phyloP scores from a whole-genome alignment of 2,113 vertebrate genomes.

The Zosterops pallidus region DNA sequence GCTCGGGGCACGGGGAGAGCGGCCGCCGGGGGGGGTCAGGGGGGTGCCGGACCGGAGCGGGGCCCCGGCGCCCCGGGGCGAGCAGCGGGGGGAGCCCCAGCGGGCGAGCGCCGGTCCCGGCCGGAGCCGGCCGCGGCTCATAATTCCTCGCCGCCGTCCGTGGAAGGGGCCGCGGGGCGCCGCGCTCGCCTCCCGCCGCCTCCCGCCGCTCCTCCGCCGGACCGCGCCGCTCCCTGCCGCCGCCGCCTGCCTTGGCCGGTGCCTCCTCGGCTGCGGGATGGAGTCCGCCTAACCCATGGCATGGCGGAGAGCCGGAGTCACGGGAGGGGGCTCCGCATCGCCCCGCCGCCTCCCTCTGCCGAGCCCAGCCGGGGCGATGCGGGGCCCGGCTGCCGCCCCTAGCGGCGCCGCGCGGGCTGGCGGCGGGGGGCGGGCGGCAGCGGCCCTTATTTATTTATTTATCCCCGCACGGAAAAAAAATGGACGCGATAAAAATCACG shows the following conservation, averaged over 20 bases:
- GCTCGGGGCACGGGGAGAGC: neutral
- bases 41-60: neutral
- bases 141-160: conserved; percentile 19
- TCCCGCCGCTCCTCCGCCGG: neutral
- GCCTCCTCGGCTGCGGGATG: neutral
- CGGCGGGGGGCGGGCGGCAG: neutral
- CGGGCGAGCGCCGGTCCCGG: conserved; percentile 15
- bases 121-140: conserved; percentile 25
- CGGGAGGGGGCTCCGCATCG: neutral
- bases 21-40: neutral
- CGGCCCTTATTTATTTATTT: neutral
- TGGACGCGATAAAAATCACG: neutral
- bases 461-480: neutral
- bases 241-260: neutral
- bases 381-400: too few relatives aligned
- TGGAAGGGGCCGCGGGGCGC: neutral
- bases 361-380: too few relatives aligned
- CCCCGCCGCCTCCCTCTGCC: neutral
- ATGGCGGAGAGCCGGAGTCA: conserved; percentile 28
- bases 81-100: neutral
- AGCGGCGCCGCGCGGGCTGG: too few relatives aligned
- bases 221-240: neutral
- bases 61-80: neutral
- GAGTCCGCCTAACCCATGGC: conserved; percentile 50
- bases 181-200: neutral